Evolutionary conservation across 2,113 vertebrate genomes (phyloP).

Genomic region (Psophia crepitans): DNA sequence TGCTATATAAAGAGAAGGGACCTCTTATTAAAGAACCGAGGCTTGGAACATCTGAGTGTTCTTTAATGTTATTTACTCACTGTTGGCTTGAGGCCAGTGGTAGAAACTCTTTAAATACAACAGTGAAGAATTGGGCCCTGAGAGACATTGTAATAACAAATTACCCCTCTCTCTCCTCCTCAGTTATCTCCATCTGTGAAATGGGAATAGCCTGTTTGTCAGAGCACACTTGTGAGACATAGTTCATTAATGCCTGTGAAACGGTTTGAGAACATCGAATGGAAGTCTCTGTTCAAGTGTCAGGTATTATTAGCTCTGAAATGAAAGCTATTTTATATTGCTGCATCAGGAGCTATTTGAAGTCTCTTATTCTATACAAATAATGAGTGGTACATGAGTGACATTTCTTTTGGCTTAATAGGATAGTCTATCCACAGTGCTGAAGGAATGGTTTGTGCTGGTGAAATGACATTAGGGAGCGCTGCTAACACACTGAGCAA

Average conservation of each 20-base stretch:
- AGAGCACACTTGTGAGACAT: slow-evolving; percentile 5
- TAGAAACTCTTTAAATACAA: neutral
- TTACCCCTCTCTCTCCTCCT: slow-evolving; percentile 12
- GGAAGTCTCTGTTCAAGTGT: slow-evolving; percentile 17
- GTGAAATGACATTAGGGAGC: neutral
- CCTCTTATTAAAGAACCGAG: neutral
- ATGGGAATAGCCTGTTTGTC: slow-evolving; percentile 40
- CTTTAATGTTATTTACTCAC: slow-evolving; percentile 20
- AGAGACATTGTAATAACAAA: slow-evolving; percentile 19
- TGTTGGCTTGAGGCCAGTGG: neutral
- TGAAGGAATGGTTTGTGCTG: neutral
- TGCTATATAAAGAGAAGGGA: neutral
- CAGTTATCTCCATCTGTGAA: slow-evolving; percentile 39
- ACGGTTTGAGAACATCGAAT: neutral
- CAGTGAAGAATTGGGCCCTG: neutral
- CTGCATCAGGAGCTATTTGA: slow-evolving; percentile 14
- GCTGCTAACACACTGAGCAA: neutral
- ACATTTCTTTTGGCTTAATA: neutral
- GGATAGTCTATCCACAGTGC: neutral
- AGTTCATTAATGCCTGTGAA: slow-evolving; percentile 48
- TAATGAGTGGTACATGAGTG: neutral
- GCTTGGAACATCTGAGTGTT: neutral
- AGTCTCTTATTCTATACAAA: neutral
- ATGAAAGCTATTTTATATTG: neutral
- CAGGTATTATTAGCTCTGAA: slow-evolving; percentile 36